Conservation (phyloP, 2,113 vertebrate genomes). For the Oreocharis arfaki region DNA sequence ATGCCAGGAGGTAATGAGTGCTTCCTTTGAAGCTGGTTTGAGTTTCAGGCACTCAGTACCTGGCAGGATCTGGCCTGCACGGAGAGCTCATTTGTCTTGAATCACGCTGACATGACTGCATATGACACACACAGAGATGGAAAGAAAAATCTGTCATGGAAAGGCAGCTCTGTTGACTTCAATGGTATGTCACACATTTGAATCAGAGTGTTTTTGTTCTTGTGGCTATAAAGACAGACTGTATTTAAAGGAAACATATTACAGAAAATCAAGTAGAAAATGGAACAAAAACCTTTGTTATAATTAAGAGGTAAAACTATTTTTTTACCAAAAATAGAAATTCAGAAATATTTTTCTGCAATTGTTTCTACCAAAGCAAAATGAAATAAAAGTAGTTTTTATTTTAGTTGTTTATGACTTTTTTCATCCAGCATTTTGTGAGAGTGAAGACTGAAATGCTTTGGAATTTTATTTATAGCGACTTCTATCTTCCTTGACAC, state of each 20-base stretch:
- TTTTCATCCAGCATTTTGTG: background rate
- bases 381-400: background rate
- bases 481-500: background rate
- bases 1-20: background rate
- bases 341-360: background rate
- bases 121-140: background rate
- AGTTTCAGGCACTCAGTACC: background rate
- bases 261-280: background rate
- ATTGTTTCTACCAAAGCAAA: background rate
- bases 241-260: background rate
- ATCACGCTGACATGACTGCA: background rate
- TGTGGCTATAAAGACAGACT: background rate
- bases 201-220: background rate
- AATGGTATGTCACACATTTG: background rate
- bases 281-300: background rate
- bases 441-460: background rate
- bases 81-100: background rate
- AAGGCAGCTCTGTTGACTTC: background rate
- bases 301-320: background rate
- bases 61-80: background rate
- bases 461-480: slow-evolving; percentile 4
- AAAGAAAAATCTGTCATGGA: background rate
- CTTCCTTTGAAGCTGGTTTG: slow-evolving; percentile 15
- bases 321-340: background rate
- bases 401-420: background rate